phyloP scores from a whole-genome alignment of 2,888 invertebrate genomes.

The Yponomeuta malinellus region DNA sequence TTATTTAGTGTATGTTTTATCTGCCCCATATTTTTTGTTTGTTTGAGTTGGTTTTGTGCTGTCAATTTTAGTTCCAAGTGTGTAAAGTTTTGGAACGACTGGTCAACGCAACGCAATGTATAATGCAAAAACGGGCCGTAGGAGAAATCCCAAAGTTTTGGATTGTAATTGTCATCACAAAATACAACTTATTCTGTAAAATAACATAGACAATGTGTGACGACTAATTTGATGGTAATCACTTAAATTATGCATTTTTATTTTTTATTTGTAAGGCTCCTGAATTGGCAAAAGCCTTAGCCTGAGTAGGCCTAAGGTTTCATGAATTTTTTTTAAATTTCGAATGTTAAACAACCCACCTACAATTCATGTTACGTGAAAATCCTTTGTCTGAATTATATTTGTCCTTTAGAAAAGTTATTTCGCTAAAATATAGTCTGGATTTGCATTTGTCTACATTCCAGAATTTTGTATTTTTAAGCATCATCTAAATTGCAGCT shows the following conservation, averaged over 20 bases:
- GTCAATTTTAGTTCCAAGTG: neutral
- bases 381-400: too few relatives aligned
- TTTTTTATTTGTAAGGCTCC: too few relatives aligned
- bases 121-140: too few relatives aligned
- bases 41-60: neutral
- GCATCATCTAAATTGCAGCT: neutral
- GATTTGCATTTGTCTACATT: constrained; percentile 8
- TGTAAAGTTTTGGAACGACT: neutral
- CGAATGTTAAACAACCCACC: constrained; percentile 7
- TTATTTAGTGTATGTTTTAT: neutral
- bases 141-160: too few relatives aligned
- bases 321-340: neutral
- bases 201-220: too few relatives aligned
- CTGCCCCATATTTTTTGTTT: neutral
- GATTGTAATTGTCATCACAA: too few relatives aligned
- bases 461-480: constrained; percentile 7
- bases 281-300: neutral
- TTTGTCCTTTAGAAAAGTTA: neutral
- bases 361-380: neutral
- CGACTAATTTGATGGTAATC: too few relatives aligned
- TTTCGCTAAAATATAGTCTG: neutral
- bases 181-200: too few relatives aligned
- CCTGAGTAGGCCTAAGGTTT: neutral
- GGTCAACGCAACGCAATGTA: neutral
- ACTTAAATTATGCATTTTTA: too few relatives aligned